A percentile compares a stretch with the other conserved stretches of the same genome.
These are phyloP conservation scores for Leptinotarsa haldemani DNA, from an alignment of 2,888 invertebrate species.

Conservation along the genomic window DNA sequence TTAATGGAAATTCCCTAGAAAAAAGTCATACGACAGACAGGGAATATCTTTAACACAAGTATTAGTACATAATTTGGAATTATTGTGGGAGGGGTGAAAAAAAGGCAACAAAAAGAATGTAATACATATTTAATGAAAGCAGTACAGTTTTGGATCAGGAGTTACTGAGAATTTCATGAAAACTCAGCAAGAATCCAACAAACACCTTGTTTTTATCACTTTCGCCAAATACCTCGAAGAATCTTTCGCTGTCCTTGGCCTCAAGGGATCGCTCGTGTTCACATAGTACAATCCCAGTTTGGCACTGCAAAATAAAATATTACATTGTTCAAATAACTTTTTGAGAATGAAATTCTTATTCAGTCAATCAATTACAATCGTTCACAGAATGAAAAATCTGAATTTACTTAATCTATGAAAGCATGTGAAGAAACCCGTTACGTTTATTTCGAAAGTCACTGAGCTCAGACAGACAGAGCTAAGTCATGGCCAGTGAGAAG, in stretches of 20 bases:
- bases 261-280: conserved; percentile 71
- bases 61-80: neutral
- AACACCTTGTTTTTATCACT: conserved; percentile 40
- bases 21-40: no score
- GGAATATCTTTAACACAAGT: neutral
- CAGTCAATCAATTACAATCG: no score
- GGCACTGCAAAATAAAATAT: conserved; percentile 65
- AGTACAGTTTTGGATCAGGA: neutral
- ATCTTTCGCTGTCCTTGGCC: conserved; percentile 65
- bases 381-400: no score
- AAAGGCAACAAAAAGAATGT: no score
- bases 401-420: no score
- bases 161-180: neutral
- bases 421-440: no score
- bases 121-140: no score
- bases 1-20: no score
- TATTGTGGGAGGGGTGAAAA: neutral
- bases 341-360: no score
- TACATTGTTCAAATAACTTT: neutral
- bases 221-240: conserved; percentile 41
- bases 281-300: conserved; percentile 77
- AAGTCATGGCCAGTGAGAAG: no score
- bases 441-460: no score
- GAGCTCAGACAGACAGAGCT: no score
- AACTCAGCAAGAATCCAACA: conserved; percentile 27